These are phyloP conservation scores for Eulithis testata DNA, from an alignment of 2,888 invertebrate genomes.

Conservation along the genomic window DNA sequence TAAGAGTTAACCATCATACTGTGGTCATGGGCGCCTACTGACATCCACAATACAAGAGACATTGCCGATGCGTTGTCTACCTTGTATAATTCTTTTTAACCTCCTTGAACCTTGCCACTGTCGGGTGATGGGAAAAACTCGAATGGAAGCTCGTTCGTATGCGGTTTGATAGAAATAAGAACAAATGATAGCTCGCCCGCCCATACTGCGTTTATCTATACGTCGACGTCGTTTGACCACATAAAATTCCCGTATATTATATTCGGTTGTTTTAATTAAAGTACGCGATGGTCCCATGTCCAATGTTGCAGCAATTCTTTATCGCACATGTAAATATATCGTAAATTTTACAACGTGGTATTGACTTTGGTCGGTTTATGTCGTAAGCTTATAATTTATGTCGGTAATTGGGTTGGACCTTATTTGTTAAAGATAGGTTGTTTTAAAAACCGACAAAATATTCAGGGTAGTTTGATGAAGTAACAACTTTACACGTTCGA, in stretches of 20 bases:
- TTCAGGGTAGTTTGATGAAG: too few relatives aligned
- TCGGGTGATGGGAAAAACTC: too few relatives aligned
- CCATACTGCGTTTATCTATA: conserved; percentile 39
- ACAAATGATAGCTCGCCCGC: conserved; percentile 29
- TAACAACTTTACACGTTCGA: too few relatives aligned
- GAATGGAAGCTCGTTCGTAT: background rate
- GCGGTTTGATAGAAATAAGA: background rate
- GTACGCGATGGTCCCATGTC: conserved; percentile 51
- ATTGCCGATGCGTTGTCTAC: too few relatives aligned
- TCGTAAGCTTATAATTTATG: conserved; percentile 10
- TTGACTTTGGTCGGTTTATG: conserved; percentile 32
- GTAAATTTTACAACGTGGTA: conserved; percentile 34
- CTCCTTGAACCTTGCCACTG: too few relatives aligned
- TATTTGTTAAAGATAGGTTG: background rate
- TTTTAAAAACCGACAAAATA: too few relatives aligned
- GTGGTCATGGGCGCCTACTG: too few relatives aligned
- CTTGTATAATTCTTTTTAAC: too few relatives aligned
- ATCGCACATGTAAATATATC: conserved; percentile 58
- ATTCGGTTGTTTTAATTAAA: conserved; percentile 75
- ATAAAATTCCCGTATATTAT: conserved; percentile 64
- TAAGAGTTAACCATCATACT: too few relatives aligned
- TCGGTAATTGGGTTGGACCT: background rate
- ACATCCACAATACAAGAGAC: too few relatives aligned
- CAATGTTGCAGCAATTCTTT: conserved; percentile 57
- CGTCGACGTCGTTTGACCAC: conserved; percentile 43